These are phyloP conservation scores for Entomyzon cyanotis DNA, from an alignment of 2,113 vertebrate species.

Conservation along the genomic window DNA sequence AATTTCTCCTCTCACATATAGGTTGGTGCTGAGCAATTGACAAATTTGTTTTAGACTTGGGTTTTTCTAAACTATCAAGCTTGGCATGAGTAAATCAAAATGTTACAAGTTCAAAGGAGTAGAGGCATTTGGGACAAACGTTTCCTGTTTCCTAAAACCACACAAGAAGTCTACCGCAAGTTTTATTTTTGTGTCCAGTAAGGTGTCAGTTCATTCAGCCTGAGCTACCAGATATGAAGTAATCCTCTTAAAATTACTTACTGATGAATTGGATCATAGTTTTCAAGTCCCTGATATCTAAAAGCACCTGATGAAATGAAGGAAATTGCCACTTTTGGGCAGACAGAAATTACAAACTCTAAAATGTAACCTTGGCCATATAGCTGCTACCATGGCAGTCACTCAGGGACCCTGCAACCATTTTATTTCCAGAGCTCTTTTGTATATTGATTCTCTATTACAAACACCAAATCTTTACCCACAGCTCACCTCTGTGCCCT, in stretches of 20 bases:
- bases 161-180: not conserved
- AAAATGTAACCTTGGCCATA: not conserved
- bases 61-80: not conserved
- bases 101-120: not conserved
- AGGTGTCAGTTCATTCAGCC: not conserved
- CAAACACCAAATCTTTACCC: not conserved
- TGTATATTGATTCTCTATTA: not conserved
- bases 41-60: not conserved
- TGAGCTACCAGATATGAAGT: not conserved
- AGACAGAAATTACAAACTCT: not conserved
- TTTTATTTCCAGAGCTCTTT: not conserved
- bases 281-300: not conserved
- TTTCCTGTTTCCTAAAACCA: not conserved
- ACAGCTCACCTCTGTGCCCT: not conserved
- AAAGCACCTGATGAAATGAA: not conserved
- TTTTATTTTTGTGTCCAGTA: not conserved
- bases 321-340: not conserved
- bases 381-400: rapidly evolving
- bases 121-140: not conserved
- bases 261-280: not conserved
- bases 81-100: not conserved
- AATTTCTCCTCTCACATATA: rapidly evolving
- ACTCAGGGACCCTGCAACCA: not conserved
- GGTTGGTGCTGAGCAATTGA: not conserved
- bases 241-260: not conserved